Evolutionary conservation across 2,113 vertebrate genomes (phyloP).

Genomic region (Falcunculus frontatus): DNA sequence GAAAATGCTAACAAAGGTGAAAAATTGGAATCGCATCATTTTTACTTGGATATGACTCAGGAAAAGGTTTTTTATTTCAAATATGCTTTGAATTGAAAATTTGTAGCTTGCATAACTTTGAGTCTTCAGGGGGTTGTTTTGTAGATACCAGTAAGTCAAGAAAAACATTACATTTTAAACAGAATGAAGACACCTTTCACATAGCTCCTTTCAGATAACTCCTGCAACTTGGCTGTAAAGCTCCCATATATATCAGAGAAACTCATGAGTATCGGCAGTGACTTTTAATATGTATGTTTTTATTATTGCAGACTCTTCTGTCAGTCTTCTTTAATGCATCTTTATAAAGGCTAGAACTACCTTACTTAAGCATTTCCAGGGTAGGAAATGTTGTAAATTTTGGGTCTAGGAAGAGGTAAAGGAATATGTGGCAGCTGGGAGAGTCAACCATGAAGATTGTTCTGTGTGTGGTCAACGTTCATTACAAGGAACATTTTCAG

Average conservation of each 20-base stretch:
- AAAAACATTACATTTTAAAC: neutral
- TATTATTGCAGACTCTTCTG: neutral
- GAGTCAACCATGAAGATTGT: neutral
- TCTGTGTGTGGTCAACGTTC: neutral
- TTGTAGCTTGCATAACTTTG: neutral
- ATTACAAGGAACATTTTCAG: neutral
- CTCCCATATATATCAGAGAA: neutral
- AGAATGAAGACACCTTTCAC: neutral
- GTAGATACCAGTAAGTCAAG: neutral
- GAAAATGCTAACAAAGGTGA: neutral
- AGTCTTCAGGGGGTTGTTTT: neutral
- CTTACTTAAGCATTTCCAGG: neutral
- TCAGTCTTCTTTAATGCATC: neutral
- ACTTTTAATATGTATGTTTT: neutral
- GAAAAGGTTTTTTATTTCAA: neutral
- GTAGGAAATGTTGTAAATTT: neutral
- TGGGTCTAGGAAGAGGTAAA: neutral
- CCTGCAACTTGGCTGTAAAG: neutral
- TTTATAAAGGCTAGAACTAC: neutral
- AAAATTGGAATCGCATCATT: neutral
- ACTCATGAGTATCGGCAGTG: neutral
- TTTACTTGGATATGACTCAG: neutral
- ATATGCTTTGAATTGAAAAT: neutral
- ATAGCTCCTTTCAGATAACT: neutral
- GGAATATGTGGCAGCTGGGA: neutral